Percentiles rank a stretch among this genome's conserved stretches.
Conservation (phyloP, 2,797 vertebrate genomes). For the Anas acuta region DNA sequence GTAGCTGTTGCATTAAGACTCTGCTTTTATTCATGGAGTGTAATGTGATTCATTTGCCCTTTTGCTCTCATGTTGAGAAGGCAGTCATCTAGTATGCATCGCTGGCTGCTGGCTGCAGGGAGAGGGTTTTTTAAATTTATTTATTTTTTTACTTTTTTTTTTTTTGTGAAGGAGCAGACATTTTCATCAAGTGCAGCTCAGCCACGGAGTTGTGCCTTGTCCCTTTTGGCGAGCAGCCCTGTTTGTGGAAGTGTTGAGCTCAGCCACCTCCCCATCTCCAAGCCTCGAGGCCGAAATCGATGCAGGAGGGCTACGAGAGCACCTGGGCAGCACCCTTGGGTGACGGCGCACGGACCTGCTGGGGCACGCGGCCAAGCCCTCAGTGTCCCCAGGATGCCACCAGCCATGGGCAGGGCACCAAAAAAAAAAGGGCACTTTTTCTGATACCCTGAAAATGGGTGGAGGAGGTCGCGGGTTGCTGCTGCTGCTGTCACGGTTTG, state of each 20-base stretch:
- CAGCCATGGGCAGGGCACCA: background rate
- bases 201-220: accelerated
- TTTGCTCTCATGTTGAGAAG: slow-evolving; percentile 61
- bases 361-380: accelerated
- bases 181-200: background rate
- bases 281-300: accelerated
- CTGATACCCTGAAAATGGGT: accelerated
- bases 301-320: accelerated
- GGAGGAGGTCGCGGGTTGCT: background rate
- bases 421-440: too few species aligned
- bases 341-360: background rate
- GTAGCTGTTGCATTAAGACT: slow-evolving; percentile 30
- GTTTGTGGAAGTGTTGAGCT: background rate
- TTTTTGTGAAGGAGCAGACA: background rate
- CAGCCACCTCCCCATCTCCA: background rate
- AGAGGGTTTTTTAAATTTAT: background rate
- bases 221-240: background rate
- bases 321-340: accelerated
- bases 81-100: slow-evolving; percentile 56
- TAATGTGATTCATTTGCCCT: slow-evolving; percentile 71
- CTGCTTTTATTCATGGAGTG: slow-evolving; percentile 64
- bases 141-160: background rate
- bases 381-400: background rate
- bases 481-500: background rate
- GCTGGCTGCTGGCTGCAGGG: slow-evolving; percentile 63